These are phyloP conservation scores for Siniperca knerii DNA, from an alignment of 2,113 vertebrate species.

Conservation along the genomic window DNA sequence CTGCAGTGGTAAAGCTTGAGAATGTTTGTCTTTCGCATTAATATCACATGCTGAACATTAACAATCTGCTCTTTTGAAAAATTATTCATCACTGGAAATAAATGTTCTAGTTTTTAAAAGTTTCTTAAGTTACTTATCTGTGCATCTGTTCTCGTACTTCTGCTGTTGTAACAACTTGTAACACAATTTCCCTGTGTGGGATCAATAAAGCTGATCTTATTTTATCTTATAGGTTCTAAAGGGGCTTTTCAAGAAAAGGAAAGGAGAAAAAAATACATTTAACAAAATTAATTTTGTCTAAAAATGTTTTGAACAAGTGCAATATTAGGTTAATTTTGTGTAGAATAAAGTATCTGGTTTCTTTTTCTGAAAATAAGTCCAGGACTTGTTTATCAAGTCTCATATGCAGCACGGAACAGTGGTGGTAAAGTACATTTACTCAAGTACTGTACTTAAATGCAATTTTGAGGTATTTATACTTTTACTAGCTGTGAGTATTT, in stretches of 20 bases:
- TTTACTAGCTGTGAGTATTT: background rate
- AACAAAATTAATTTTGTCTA: background rate
- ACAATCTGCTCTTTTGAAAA: constrained; percentile 60
- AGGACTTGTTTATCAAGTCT: background rate
- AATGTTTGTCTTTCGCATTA: constrained; percentile 78
- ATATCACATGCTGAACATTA: constrained; percentile 69
- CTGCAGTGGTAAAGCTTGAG: constrained; percentile 48
- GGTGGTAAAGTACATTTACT: background rate
- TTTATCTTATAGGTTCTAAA: background rate
- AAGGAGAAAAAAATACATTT: background rate
- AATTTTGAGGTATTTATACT: background rate
- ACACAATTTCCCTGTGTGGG: background rate
- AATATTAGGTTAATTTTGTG: background rate
- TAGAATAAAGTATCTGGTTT: background rate
- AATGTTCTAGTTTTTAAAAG: background rate
- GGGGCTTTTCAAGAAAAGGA: background rate
- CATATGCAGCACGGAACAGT: background rate
- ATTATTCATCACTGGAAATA: constrained; percentile 42
- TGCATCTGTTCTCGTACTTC: background rate
- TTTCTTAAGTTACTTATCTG: background rate
- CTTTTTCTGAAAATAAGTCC: background rate
- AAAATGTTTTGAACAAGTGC: background rate
- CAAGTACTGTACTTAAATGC: background rate
- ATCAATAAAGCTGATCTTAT: background rate
- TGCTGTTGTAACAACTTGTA: background rate